phyloP scores from a whole-genome alignment of 1,140 invertebrate species.

The Onthophagus taurus region DNA sequence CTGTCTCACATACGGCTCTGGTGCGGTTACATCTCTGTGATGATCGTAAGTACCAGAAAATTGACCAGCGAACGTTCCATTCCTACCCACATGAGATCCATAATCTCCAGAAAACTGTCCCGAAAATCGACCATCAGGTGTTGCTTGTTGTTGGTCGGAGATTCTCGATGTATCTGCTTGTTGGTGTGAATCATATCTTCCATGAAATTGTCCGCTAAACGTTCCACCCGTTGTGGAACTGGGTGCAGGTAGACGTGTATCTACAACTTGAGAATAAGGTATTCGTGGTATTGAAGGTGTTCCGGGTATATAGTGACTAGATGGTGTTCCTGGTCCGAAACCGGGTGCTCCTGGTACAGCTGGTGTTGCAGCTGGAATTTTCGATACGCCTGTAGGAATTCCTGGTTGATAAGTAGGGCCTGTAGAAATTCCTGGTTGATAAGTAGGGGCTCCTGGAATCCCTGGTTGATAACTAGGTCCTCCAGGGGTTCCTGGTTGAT shows the following conservation, averaged over 20 bases:
- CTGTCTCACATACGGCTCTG: not conserved
- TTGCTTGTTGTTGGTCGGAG: too few relatives aligned
- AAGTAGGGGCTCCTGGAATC: not conserved
- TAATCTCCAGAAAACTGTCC: slow-evolving; percentile 30
- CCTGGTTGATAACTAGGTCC: too few relatives aligned
- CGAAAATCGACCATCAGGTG: slow-evolving; percentile 25
- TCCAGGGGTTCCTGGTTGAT: slow-evolving; percentile 8
- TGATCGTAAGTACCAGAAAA: not conserved
- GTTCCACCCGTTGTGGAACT: too few relatives aligned
- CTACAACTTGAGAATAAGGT: too few relatives aligned
- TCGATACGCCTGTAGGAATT: too few relatives aligned
- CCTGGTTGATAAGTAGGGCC: too few relatives aligned
- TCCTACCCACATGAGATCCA: slow-evolving; percentile 14
- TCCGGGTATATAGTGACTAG: too few relatives aligned
- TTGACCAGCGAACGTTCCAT: slow-evolving; percentile 2
- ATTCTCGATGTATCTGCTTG: slow-evolving; percentile 14
- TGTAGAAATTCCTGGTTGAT: too few relatives aligned
- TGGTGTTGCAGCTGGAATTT: too few relatives aligned
- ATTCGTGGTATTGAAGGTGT: too few relatives aligned
- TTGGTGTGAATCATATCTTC: slow-evolving; percentile 27
- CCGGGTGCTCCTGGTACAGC: slow-evolving; percentile 11
- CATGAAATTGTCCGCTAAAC: slow-evolving; percentile 25
- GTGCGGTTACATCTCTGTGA: not conserved
- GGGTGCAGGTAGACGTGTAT: too few relatives aligned
- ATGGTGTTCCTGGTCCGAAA: too few relatives aligned